These are phyloP conservation scores for Tuta absoluta DNA, from an alignment of 2,888 invertebrate species.

Conservation along the genomic window DNA sequence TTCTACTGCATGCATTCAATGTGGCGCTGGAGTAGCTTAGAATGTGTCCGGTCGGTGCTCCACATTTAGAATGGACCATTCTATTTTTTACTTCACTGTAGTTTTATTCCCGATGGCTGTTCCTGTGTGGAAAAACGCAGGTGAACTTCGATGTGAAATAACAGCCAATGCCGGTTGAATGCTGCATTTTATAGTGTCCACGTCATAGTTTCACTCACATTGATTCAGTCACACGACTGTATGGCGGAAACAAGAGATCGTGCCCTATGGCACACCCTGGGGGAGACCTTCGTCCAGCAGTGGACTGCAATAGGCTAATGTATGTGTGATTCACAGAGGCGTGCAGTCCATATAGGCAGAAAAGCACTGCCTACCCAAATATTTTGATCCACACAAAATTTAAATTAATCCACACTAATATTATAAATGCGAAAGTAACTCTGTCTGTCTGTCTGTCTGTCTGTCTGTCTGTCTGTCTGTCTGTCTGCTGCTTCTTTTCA, in stretches of 20 bases:
- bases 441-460: too few species aligned
- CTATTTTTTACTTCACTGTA: slow-evolving; percentile 12
- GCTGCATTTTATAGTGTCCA: not conserved
- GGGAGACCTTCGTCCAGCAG: too few species aligned
- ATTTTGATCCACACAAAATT: too few species aligned
- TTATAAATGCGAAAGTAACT: too few species aligned
- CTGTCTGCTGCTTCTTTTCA: too few species aligned
- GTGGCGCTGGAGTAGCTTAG: slow-evolving; percentile 18
- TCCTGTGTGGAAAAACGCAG: slow-evolving; percentile 20
- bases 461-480: too few species aligned
- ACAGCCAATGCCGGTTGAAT: slow-evolving; percentile 6
- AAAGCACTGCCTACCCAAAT: too few species aligned
- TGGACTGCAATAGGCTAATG: too few species aligned
- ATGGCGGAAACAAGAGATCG: too few species aligned
- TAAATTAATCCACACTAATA: too few species aligned
- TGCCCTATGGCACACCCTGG: too few species aligned
- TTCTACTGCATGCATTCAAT: not conserved
- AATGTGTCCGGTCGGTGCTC: slow-evolving; percentile 30
- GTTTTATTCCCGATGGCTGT: slow-evolving; percentile 16
- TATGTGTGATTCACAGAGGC: not conserved
- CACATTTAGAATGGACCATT: slow-evolving; percentile 25
- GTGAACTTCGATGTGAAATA: slow-evolving; percentile 19
- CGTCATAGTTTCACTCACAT: not conserved
- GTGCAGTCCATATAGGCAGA: too few species aligned
- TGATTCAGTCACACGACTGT: not conserved